Evolutionary conservation across 1,140 invertebrate species (phyloP), one percentile per base, ranked within the genome.

Genomic region (Calephelis virginiensis): DNA sequence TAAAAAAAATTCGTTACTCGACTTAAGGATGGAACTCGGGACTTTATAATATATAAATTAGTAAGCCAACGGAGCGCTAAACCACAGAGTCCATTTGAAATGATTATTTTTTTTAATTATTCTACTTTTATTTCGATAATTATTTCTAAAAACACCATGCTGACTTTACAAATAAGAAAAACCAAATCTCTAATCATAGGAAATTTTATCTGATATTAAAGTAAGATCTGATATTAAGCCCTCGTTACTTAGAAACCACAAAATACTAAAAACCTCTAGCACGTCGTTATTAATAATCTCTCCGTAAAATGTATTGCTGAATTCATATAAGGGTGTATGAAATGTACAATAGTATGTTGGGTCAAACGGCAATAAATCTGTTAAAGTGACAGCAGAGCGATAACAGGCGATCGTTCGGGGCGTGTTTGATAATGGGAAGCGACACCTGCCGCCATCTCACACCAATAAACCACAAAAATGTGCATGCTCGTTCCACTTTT

Each of bases 321-420:
- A 48, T 63, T 63, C 61, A 63, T 63, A 47, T 63, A 49, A 63
- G 46, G 47, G 61, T 49, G 47, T 63, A 63, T 49, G 66, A 71
- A 68, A 71, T 68, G 69, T 71, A 67, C 70, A 72, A 71, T 73
- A 73, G 53, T 46, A 68, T 63, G 69, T 68, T 71, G 67, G 78
- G 70, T 78, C 72, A 76, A 81, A 79, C 68, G 67, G 69, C 72
- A 76, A 78, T 83, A 83, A 78, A 82, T 81, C 75, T 69, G 66
- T 68, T 68, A 74, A 77, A 80, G 76, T 77, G 77, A 79, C 72
- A 77, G 72, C 65, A 64, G 69, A 62, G 71, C 73, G 81, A 80
- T 83, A 81, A 80, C 80, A 76, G 66, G 71, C 75, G 70, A 77
- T 76, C 73, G 77, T 72, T 59, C 53, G 53, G 53, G 53, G 53